Evolutionary conservation across 2,797 vertebrate species (phyloP), one percentile per base, ranked within the genome.

Genomic region (Lacerta viridis): DNA sequence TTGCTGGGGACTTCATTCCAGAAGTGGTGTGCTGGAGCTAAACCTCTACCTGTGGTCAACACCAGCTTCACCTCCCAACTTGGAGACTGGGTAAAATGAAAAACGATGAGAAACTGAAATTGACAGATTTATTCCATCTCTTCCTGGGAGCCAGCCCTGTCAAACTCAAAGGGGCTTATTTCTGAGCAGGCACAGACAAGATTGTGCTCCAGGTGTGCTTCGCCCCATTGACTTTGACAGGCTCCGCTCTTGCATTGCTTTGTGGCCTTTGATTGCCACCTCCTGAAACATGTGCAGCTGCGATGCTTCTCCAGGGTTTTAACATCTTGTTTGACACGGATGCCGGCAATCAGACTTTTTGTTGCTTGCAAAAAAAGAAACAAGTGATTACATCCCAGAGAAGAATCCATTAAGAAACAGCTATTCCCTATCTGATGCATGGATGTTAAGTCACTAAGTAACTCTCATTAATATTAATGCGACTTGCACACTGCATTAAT

Each of bases 391-490:
- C 84, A 88, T 18, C n/a, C 29, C 7, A 0, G 1, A 90, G 50
- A 92, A n/a, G 87, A 7, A 68, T n/a, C 43, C 82, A 77, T 61
- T 69, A 90, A 85, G 59, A 80, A 76, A 85, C 55, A 75, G 15
- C 36, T 80, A 76, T 85, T 80, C 43, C 68, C 36, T 33, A 36
- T 59, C 79, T 59, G 86, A 80, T 61, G 84, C 4, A 85, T 15
- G 2, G 59, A 89, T n/a, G 17, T 55, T 74, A 85, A 81, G 46
- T 64, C 77, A 80, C 39, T 80, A 80, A 89, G 77, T 71, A 84
- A 93, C 87, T 1, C 50, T 85, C 0, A 82, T 85, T 87, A 81
- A 87, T 85, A 91, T 87, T 87, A 86, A 87, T 80, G 41, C 88
- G 83, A 86, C 1, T 86, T 91, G 1, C 29, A 20, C 13, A 25